phyloP scores from a whole-genome alignment of 2,113 vertebrate species.

The Okapia johnstoni region DNA sequence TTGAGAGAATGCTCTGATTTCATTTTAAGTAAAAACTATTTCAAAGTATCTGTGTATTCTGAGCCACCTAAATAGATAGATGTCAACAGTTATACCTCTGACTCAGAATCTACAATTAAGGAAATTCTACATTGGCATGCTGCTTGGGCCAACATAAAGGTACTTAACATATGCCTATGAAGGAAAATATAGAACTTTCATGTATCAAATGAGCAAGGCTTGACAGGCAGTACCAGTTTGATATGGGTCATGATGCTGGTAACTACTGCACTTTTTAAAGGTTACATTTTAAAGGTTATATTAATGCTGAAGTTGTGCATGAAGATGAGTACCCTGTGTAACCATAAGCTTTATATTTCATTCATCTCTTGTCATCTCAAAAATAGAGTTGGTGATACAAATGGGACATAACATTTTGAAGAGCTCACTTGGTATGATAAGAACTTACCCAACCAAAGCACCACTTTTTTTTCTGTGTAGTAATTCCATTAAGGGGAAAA shows the following conservation, averaged over 20 bases:
- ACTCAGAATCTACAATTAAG: slow-evolving; percentile 33
- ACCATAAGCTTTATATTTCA: slow-evolving; percentile 44
- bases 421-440: slow-evolving; percentile 57
- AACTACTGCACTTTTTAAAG: slow-evolving; percentile 58
- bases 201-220: slow-evolving; percentile 38
- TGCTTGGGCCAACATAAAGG: neutral
- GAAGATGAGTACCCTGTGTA: slow-evolving; percentile 54
- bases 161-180: neutral
- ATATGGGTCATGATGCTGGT: slow-evolving; percentile 45
- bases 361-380: slow-evolving; percentile 67
- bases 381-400: slow-evolving; percentile 56
- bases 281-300: slow-evolving; percentile 71
- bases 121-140: slow-evolving; percentile 26
- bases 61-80: neutral
- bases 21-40: neutral
- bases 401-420: slow-evolving; percentile 56
- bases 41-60: neutral
- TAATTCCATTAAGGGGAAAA: slow-evolving; percentile 46
- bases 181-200: slow-evolving; percentile 36
- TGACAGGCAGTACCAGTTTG: slow-evolving; percentile 55
- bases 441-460: slow-evolving; percentile 45
- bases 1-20: neutral
- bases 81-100: neutral
- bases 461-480: slow-evolving; percentile 40
- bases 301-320: slow-evolving; percentile 60